A percentile compares a stretch with the other conserved stretches of the same genome.
Conservation (phyloP, 2,797 vertebrate genomes). For the Urocyon cinereoargenteus region DNA sequence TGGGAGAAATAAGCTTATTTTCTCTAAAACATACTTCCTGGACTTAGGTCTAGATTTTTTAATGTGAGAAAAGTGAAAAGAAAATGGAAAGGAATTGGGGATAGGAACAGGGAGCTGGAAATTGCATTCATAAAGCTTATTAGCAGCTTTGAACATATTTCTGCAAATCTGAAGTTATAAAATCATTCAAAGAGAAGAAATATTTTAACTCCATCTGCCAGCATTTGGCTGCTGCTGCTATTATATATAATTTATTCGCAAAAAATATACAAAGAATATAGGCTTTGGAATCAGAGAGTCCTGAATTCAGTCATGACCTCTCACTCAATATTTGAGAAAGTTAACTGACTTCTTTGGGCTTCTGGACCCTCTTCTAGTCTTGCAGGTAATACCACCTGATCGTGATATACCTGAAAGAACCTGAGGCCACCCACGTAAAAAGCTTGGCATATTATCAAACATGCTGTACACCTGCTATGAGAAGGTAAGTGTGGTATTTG, state of each 20-base stretch:
- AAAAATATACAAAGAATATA: neutral
- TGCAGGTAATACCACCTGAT: neutral
- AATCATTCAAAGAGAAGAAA: neutral
- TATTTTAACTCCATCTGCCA: neutral
- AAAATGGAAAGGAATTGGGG: neutral
- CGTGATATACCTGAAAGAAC: neutral
- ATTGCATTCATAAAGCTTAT: neutral
- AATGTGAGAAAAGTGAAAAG: neutral
- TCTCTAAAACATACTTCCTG: neutral
- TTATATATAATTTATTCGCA: neutral
- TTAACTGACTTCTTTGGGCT: neutral
- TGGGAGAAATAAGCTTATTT: neutral
- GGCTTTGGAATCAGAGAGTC: neutral
- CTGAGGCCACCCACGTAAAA: neutral
- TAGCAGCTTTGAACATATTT: neutral
- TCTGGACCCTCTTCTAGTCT: neutral
- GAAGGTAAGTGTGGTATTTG: neutral
- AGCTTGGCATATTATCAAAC: neutral
- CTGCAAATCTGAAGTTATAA: neutral
- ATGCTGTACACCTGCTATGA: rapidly evolving
- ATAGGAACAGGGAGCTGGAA: neutral
- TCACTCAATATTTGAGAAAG: neutral
- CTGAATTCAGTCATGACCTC: neutral
- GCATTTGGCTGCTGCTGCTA: neutral
- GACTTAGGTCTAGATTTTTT: neutral